phyloP scores from a whole-genome alignment of 1,140 invertebrate species.

The Drosophila bocki region DNA sequence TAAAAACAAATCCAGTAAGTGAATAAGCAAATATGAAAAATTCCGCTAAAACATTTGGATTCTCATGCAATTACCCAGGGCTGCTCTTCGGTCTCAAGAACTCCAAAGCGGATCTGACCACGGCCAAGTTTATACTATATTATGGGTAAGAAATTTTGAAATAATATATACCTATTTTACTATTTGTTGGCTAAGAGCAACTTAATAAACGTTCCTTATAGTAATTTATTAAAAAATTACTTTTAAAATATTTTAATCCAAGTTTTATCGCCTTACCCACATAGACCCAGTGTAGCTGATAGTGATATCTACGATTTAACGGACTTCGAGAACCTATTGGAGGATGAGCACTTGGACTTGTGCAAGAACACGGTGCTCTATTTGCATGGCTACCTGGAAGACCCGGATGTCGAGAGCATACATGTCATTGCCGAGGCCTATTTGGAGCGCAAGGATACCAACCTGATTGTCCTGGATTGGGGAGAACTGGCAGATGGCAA shows the following conservation, averaged over 20 bases:
- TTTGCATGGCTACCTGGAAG: conserved; percentile 87
- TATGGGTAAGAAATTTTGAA: conserved; percentile 54
- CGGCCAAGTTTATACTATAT: conserved; percentile 74
- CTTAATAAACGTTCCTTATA: not conserved
- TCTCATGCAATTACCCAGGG: conserved; percentile 37
- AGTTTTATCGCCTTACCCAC: conserved; percentile 2
- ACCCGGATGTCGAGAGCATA: conserved; percentile 87
- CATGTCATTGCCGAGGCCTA: conserved; percentile 86
- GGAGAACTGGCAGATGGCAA: conserved; percentile 87
- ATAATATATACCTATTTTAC: not conserved
- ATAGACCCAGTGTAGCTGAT: conserved; percentile 74
- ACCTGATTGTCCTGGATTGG: conserved; percentile 87
- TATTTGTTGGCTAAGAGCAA: not conserved
- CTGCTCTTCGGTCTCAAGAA: conserved; percentile 72
- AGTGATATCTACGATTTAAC: conserved; percentile 74
- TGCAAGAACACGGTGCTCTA: conserved; percentile 86
- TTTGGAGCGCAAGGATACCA: conserved; percentile 80
- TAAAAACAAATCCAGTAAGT: conserved; percentile 79
- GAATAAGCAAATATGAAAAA: conserved; percentile 16
- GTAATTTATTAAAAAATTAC: not conserved
- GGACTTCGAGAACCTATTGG: conserved; percentile 64
- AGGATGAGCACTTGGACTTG: conserved; percentile 86
- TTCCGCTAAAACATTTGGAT: conserved; percentile 7
- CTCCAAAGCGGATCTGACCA: conserved; percentile 64
- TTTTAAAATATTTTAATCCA: not conserved